phyloP scores from a whole-genome alignment of 1,140 invertebrate genomes.

The Himalopsyche phryganea region DNA sequence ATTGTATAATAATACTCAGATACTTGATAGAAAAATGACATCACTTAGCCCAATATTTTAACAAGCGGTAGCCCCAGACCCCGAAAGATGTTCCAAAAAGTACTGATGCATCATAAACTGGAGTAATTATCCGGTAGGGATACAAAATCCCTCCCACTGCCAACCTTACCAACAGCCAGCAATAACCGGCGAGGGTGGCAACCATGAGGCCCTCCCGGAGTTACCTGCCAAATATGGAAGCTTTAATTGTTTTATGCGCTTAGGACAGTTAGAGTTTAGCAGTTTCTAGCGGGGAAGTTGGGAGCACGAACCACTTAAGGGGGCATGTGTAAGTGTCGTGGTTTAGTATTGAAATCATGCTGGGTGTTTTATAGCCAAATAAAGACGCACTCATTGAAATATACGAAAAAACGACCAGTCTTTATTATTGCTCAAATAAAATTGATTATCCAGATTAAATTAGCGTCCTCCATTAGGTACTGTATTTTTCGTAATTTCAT shows the following conservation, averaged over 20 bases:
- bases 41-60: too few species aligned
- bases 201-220: neutral
- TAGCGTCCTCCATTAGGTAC: too few species aligned
- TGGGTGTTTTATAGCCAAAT: too few species aligned
- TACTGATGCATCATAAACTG: conserved; percentile 8
- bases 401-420: too few species aligned
- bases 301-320: neutral
- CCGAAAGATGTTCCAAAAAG: neutral
- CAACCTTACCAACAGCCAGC: neutral
- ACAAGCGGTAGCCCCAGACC: too few species aligned
- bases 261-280: conserved; percentile 32
- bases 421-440: too few species aligned
- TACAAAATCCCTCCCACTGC: neutral
- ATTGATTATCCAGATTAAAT: too few species aligned
- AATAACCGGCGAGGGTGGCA: conserved; percentile 9
- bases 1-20: too few species aligned
- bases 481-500: too few species aligned
- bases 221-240: conserved; percentile 32
- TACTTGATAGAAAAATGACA: too few species aligned
- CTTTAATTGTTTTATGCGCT: conserved; percentile 34
- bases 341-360: too few species aligned
- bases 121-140: conserved; percentile 21
- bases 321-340: conserved; percentile 1
- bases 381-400: too few species aligned
- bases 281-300: conserved; percentile 8